Evolutionary conservation across 1,140 invertebrate genomes (phyloP), one percentile per base, ranked within the genome.

Genomic region (Antheraea pernyi): DNA sequence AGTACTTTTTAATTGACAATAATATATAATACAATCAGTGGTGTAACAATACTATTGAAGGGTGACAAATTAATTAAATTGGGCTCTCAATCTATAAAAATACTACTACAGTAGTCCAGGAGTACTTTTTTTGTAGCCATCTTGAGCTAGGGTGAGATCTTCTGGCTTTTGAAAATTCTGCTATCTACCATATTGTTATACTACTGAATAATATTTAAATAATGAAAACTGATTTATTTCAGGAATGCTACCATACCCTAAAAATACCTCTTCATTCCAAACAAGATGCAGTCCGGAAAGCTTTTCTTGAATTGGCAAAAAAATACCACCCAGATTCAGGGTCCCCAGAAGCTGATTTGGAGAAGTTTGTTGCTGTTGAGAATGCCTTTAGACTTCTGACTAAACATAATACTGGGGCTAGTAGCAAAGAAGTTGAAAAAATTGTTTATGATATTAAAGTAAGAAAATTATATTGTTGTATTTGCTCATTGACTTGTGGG

Each of bases 251-350:
- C 79, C 86, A 93, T 77, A 86, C 95, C 11, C 88, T 98, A 9
- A 94, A 94, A 65, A 92, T 97, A 10, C 81, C 94, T 18, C 93
- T 95, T 77, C 91, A 94, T 58, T 95, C 95, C 64, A 95, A 96
- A 71, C 94, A 96, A 85, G 95, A 96, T 81, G 94, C 94, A 37
- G 94, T 97, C 7, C 93, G 95, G 71, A 79, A 94, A 59, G 95
- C 96, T 42, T 98, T 97, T 82, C 89, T 98, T 19, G 86, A 94
- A 68, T 84, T 97, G 22, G 97, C 95, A 0, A 98, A 97, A 86
- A 93, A 93, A 72, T 97, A 95, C 86, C 97, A 98, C 93, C 97
- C 97, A 0, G 97, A 98, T 80, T 96, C 96, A 66, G 94, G 95
- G 3, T 93, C 93, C 3, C 83, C 93, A 3, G 94, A 96, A 75